Evolutionary conservation across 2,113 vertebrate species (phyloP).

Genomic region (Ptilorrhoa leucosticta): DNA sequence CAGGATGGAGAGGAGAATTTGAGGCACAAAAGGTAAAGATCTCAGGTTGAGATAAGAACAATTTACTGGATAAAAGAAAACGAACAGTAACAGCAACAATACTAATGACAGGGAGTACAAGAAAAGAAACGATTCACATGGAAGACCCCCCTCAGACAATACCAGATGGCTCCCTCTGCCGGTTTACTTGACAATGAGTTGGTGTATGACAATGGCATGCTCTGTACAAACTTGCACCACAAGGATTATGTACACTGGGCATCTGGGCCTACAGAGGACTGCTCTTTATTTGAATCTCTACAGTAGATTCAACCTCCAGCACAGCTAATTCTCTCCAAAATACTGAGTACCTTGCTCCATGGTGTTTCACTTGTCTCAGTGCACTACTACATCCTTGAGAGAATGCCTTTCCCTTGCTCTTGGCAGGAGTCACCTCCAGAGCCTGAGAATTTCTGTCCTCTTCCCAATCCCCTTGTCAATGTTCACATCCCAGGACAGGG

Average conservation of each 20-base stretch:
- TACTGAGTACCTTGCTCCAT: background rate
- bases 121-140: background rate
- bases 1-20: background rate
- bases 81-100: background rate
- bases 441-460: background rate
- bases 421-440: background rate
- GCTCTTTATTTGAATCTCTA: background rate
- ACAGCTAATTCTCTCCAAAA: background rate
- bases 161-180: background rate
- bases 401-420: background rate
- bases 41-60: background rate
- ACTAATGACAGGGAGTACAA: background rate
- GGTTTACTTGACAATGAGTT: background rate
- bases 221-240: background rate
- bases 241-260: background rate
- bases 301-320: background rate
- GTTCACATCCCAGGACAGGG: background rate
- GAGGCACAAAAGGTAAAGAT: background rate
- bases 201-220: rapidly evolving
- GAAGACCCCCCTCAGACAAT: background rate
- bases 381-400: background rate
- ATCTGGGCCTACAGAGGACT: background rate
- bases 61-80: background rate
- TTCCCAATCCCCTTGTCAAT: background rate
- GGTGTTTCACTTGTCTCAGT: background rate